Conservation (phyloP, 2,113 vertebrate species). For the Oxyura jamaicensis region DNA sequence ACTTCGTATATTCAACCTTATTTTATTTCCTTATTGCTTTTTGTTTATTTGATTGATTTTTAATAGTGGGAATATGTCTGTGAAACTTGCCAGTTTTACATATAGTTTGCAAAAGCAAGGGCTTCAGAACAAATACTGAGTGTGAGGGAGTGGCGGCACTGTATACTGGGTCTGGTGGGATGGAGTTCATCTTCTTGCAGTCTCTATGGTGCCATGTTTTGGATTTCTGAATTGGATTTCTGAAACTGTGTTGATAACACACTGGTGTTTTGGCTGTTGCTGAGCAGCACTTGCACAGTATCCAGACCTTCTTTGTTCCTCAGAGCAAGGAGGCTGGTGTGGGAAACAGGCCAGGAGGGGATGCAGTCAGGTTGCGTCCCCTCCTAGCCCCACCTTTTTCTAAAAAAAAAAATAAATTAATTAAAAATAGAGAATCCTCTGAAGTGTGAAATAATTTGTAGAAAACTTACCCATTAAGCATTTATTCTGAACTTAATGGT, state of each 20-base stretch:
- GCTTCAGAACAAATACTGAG: not conserved
- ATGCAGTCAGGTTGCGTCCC: not conserved
- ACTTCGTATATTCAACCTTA: not conserved
- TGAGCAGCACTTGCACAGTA: not conserved
- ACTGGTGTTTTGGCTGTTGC: not conserved
- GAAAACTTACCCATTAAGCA: not conserved
- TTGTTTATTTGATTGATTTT: not conserved
- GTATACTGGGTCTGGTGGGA: not conserved
- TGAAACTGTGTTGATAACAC: not conserved
- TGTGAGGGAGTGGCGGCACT: not conserved
- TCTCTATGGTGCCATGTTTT: not conserved
- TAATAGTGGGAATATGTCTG: not conserved
- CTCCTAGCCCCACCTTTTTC: too few relatives aligned
- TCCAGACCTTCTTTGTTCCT: not conserved
- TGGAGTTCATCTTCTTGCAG: not conserved
- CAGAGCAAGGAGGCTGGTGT: fast-evolving
- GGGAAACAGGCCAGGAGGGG: not conserved
- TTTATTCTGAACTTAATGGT: not conserved
- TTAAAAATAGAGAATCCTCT: not conserved
- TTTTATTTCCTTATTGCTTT: not conserved
- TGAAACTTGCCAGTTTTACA: not conserved
- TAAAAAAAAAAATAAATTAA: too few relatives aligned
- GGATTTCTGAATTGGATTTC: not conserved
- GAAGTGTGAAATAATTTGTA: not conserved
- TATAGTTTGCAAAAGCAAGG: not conserved